Conservation (phyloP, 2,888 invertebrate species). For the Epinotia bilunana region DNA sequence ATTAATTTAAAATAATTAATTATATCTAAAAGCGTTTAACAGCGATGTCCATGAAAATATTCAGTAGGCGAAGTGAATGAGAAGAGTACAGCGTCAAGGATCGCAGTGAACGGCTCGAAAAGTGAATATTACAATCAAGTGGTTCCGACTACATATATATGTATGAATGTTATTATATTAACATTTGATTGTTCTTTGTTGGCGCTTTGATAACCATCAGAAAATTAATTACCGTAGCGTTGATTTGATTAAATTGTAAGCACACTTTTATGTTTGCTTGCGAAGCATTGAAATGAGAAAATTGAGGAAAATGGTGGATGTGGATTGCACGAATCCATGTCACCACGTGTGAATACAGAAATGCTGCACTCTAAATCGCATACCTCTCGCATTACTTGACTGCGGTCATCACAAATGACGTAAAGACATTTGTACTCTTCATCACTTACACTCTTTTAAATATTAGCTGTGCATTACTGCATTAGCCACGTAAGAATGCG, state of each 20-base stretch:
- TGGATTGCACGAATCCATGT: background rate
- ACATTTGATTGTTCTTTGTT: constrained; percentile 28
- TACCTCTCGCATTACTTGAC: constrained; percentile 1
- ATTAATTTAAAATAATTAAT: background rate
- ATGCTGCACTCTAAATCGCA: constrained; percentile 35
- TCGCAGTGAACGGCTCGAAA: constrained; percentile 37
- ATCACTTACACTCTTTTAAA: constrained; percentile 12
- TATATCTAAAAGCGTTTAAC: constrained; percentile 26
- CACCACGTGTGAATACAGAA: constrained; percentile 19
- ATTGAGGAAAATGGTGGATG: constrained; percentile 5
- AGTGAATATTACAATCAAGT: constrained; percentile 32
- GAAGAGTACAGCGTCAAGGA: constrained; percentile 38
- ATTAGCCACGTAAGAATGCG: constrained; percentile 39
- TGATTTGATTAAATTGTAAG: background rate
- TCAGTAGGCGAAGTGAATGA: constrained; percentile 38
- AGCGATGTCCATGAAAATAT: constrained; percentile 34
- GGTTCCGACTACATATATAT: constrained; percentile 28
- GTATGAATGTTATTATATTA: constrained; percentile 19
- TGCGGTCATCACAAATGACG: background rate
- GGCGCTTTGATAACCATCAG: constrained; percentile 24
- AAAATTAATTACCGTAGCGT: constrained; percentile 6
- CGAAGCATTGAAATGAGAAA: constrained; percentile 10
- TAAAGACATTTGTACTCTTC: constrained; percentile 7
- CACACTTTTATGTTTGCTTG: background rate
- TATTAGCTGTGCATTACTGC: constrained; percentile 5